Base-by-base conservation (phyloP, 2,113 vertebrate genomes). In the Aphelocoma coerulescens region DNA sequence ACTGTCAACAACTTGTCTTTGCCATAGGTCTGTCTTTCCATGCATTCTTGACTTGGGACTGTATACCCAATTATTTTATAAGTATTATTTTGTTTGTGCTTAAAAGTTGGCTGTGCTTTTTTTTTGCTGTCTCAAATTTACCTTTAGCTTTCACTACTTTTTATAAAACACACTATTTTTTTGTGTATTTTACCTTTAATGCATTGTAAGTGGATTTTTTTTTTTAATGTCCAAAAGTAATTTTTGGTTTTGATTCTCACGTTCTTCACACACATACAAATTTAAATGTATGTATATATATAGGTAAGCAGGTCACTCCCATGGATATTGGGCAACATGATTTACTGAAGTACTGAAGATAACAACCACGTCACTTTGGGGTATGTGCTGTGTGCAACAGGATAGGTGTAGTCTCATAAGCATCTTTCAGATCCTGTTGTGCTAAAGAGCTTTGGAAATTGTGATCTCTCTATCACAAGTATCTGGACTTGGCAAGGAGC, bases 231-330 rank as follows among this genome's bases (percentile, higher is more conserved):
- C 67, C 32, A 21, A 10, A 92, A 83, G 16, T 44, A 54, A 14
- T 37, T 48, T 78, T 58, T 69, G 2, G 0, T 19, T 78, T 93
- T 85, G 43, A 48, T 95, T 78, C 23, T 95, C 27, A 33, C 1
- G 3, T 89, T 89, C 43, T 85, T 75, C 58, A 77, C 26, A 16
- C 27, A 22, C 28, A 20, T 0, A 1, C 33, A 13, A 24, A 76
- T 49, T 65, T 61, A 48, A 83, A 52, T 80, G 11, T 54, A 33
- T 1, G 0, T 74, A 49, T 49, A 7, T 68, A 51, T 93, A 16
- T 89, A 75, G 77, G 88, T 89, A 88, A 89, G 74, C 61, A 94
- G 85, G 85, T 93, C 58, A 44, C 82, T 97, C 90, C 90, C 82
- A n/a, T 89, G 57, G 39, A 27, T 88, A 19, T 97, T 96, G 58